These are phyloP conservation scores for Limnodromus scolopaceus DNA, from an alignment of 2,797 vertebrate species.

Conservation along the genomic window DNA sequence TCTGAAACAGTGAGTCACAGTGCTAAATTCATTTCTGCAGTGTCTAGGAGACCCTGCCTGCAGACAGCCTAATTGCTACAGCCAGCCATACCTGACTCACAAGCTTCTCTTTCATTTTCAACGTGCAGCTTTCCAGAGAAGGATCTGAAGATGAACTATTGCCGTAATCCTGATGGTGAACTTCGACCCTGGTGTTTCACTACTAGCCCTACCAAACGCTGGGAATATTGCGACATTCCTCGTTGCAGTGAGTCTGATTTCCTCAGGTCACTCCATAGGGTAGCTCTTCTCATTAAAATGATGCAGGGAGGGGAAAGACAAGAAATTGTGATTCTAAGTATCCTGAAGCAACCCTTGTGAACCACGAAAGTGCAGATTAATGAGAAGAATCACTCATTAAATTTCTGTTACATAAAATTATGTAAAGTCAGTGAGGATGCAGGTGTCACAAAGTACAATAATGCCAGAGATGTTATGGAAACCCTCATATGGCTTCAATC, in stretches of 20 bases:
- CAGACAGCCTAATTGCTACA: not conserved
- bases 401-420: not conserved
- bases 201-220: slow-evolving; percentile 82
- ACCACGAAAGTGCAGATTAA: not conserved
- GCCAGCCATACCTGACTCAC: not conserved
- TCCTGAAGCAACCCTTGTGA: not conserved
- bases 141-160: slow-evolving; percentile 91
- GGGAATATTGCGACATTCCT: slow-evolving; percentile 90
- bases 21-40: not conserved
- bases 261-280: not conserved
- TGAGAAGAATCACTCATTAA: not conserved
- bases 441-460: not conserved
- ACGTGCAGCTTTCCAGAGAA: slow-evolving; percentile 87
- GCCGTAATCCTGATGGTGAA: slow-evolving; percentile 95
- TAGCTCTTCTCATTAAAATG: not conserved
- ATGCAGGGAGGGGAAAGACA: not conserved
- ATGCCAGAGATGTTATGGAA: not conserved
- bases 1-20: slow-evolving; percentile 81
- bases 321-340: not conserved
- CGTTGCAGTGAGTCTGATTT: slow-evolving; percentile 85
- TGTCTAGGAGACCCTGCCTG: not conserved
- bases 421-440: not conserved
- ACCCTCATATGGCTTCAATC: not conserved
- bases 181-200: slow-evolving; percentile 95
- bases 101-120: not conserved